Evolutionary conservation across 2,113 vertebrate genomes (phyloP).

Genomic region (Tringa solitaria): DNA sequence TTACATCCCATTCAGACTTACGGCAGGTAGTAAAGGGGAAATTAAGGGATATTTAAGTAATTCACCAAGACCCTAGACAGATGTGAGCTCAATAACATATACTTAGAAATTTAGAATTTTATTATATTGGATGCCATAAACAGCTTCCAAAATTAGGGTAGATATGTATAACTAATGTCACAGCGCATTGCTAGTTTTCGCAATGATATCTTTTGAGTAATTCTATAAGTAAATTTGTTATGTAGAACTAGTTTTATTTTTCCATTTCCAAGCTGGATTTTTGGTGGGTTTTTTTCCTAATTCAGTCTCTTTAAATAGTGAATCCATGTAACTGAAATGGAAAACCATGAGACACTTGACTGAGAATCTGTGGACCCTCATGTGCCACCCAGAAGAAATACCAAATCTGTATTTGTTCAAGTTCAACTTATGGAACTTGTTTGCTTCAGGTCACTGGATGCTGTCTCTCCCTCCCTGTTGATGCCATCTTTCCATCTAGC

Average conservation of each 20-base stretch:
- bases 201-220: neutral
- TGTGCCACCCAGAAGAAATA: neutral
- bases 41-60: neutral
- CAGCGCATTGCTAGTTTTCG: neutral
- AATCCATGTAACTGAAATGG: neutral
- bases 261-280: neutral
- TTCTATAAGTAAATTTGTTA: neutral
- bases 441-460: neutral
- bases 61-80: neutral
- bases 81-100: neutral
- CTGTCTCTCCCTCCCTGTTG: neutral
- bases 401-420: no score
- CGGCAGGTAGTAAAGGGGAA: neutral
- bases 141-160: neutral
- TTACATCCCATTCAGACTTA: neutral
- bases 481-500: neutral
- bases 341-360: neutral
- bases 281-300: no score
- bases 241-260: neutral
- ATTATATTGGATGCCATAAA: neutral
- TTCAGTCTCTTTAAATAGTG: neutral
- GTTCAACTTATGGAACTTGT: fast-evolving
- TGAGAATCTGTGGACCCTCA: neutral
- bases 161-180: neutral
- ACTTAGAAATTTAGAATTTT: neutral